These are phyloP conservation scores for Colaptes auratus DNA, from an alignment of 2,113 vertebrate species.

Conservation along the genomic window DNA sequence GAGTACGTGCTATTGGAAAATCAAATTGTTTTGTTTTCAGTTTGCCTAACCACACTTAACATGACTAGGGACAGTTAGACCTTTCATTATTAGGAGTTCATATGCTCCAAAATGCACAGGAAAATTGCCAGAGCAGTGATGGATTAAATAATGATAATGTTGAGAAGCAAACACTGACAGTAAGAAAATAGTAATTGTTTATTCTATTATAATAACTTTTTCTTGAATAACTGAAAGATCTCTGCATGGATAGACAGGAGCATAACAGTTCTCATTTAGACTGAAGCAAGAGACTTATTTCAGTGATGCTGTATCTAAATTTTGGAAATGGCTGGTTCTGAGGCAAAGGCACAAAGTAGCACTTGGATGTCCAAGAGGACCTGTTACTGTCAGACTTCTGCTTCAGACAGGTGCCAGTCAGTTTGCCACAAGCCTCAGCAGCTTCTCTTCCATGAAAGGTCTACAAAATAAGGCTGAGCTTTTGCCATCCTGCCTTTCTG, in stretches of 20 bases:
- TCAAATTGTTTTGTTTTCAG: constrained; percentile 54
- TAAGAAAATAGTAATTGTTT: constrained; percentile 38
- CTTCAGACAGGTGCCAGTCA: neutral
- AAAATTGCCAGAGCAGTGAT: constrained; percentile 4
- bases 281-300: neutral
- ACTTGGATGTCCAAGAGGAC: neutral
- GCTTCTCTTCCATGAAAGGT: neutral
- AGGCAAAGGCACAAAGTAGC: neutral
- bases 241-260: neutral
- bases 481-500: neutral
- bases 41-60: constrained; percentile 58
- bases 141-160: constrained; percentile 59
- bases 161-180: constrained; percentile 41
- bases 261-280: neutral
- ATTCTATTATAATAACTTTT: neutral
- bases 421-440: neutral
- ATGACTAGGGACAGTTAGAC: constrained; percentile 56
- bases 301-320: neutral
- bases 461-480: neutral
- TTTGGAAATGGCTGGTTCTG: neutral
- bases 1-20: constrained; percentile 50
- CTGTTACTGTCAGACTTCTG: neutral
- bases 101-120: constrained; percentile 53
- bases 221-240: neutral
- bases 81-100: constrained; percentile 65